These are phyloP conservation scores for Eclectus roratus DNA, from an alignment of 2,113 vertebrate genomes.

Conservation along the genomic window DNA sequence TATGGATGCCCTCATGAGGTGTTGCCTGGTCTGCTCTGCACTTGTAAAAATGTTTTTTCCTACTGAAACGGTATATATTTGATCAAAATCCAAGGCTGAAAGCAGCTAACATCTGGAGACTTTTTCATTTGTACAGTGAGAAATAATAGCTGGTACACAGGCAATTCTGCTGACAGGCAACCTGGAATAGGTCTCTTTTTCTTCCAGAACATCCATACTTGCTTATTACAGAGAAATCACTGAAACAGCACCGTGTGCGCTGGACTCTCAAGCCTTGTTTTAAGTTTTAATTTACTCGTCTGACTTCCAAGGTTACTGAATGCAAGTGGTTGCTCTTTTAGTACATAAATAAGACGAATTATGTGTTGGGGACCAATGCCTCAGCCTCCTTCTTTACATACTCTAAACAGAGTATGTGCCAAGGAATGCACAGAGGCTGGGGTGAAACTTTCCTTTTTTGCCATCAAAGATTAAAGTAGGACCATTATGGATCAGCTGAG, in stretches of 20 bases:
- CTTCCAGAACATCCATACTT: background rate
- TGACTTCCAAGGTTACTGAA: conserved; percentile 32
- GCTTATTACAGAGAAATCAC: background rate
- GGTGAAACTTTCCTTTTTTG: background rate
- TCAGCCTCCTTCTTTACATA: background rate
- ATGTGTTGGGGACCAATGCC: background rate
- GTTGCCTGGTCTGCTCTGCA: background rate
- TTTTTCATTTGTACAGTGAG: background rate
- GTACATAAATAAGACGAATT: conserved; percentile 20
- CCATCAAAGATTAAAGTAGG: background rate
- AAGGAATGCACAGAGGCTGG: background rate
- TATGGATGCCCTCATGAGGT: conserved; percentile 12
- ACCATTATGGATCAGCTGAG: background rate
- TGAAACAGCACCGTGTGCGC: background rate
- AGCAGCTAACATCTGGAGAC: background rate
- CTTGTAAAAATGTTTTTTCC: background rate
- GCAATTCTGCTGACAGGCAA: background rate
- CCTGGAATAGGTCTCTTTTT: background rate
- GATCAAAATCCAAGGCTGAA: conserved; percentile 1
- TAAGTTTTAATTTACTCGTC: conserved; percentile 39
- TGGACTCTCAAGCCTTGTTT: conserved; percentile 1
- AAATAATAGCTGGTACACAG: background rate
- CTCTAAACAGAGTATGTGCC: background rate
- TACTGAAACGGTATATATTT: background rate
- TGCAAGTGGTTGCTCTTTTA: background rate